phyloP scores from a whole-genome alignment of 2,113 vertebrate species.

The rat (Rattus norvegicus) region GRCr8 NC_086020.1:123417501-123418000 shows the following conservation, averaged over 20 bases:
- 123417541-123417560: background rate
- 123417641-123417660: background rate
- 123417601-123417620: background rate
- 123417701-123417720: background rate
- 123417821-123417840: background rate
- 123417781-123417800: background rate
- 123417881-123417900: background rate
- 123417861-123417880: background rate
- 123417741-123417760: background rate
- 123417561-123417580: background rate
- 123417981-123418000: background rate
- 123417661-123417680: background rate
- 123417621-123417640: background rate
- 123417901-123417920: background rate
- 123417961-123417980: background rate
- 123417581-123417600: background rate
- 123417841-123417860: background rate
- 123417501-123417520: background rate
- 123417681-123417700: background rate
- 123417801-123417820: background rate
- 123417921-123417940: background rate
- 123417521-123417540: background rate
- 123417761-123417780: background rate
- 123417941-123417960: background rate
- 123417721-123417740: background rate